Percentiles rank a stretch among this genome's conserved stretches.
Evolutionary conservation across 2,113 vertebrate species (phyloP).

Genomic region (Siniperca chuatsi): DNA sequence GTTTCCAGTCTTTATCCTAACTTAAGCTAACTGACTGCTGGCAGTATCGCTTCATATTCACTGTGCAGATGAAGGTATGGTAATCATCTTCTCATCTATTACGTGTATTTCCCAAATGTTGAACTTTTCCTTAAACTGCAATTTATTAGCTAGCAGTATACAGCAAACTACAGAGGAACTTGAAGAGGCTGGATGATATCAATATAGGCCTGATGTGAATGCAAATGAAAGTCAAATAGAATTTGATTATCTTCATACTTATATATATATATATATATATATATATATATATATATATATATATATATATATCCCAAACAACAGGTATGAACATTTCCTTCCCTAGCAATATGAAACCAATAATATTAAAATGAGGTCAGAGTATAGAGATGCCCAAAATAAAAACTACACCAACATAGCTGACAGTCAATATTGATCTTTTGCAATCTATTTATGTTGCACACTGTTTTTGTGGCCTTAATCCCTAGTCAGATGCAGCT

Average conservation of each 20-base stretch:
- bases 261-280: too few relatives aligned
- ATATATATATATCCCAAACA: background rate
- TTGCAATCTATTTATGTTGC: conserved; percentile 30
- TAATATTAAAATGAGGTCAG: background rate
- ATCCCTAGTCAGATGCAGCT: conserved; percentile 10
- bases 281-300: too few relatives aligned
- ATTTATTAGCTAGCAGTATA: background rate
- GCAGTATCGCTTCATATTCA: background rate
- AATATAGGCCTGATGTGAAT: background rate
- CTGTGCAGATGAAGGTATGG: background rate
- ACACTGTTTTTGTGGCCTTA: conserved; percentile 25
- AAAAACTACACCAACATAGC: background rate
- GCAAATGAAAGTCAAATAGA: background rate
- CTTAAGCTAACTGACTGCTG: background rate
- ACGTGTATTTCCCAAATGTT: background rate
- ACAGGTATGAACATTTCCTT: background rate
- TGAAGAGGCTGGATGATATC: background rate
- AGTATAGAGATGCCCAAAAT: background rate
- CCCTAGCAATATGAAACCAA: background rate
- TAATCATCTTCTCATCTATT: background rate
- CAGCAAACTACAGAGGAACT: background rate
- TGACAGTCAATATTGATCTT: conserved; percentile 38
- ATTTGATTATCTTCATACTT: background rate
- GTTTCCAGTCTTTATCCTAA: background rate
- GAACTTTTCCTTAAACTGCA: background rate